These are phyloP conservation scores for Brachyrhaphis roseni DNA, from an alignment of 2,797 vertebrate species.

Conservation along the genomic window DNA sequence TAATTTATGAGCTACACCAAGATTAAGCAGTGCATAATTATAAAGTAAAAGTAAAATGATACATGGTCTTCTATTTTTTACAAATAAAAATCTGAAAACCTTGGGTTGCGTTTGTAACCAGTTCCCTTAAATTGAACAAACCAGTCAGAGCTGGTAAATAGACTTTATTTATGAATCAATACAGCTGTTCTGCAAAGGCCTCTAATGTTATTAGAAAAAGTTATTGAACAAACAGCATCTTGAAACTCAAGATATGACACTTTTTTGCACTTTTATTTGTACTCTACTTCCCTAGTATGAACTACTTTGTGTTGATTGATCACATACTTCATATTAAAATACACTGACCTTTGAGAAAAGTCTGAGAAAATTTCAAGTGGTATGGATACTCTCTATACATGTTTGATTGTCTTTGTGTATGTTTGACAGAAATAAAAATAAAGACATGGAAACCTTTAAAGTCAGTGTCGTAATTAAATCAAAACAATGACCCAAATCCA, in stretches of 20 bases:
- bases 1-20: neutral
- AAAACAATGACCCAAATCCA: slow-evolving; percentile 16
- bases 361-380: neutral
- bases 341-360: neutral
- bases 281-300: neutral
- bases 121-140: neutral
- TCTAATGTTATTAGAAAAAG: neutral
- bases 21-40: too few species aligned
- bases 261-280: neutral
- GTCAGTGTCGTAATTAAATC: slow-evolving; percentile 27
- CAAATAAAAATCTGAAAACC: neutral
- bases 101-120: neutral
- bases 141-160: neutral
- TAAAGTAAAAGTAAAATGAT: too few species aligned
- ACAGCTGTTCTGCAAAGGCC: neutral
- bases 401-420: neutral
- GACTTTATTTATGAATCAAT: neutral
- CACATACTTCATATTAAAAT: neutral
- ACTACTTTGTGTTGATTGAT: neutral
- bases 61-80: too few species aligned
- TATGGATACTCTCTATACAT: neutral
- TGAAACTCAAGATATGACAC: neutral
- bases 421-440: neutral
- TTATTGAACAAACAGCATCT: neutral
- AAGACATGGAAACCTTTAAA: slow-evolving; percentile 36